Evolutionary conservation across 2,797 vertebrate genomes (phyloP), one percentile per base, ranked within the genome.

Genomic region (Siniperca obscura): DNA sequence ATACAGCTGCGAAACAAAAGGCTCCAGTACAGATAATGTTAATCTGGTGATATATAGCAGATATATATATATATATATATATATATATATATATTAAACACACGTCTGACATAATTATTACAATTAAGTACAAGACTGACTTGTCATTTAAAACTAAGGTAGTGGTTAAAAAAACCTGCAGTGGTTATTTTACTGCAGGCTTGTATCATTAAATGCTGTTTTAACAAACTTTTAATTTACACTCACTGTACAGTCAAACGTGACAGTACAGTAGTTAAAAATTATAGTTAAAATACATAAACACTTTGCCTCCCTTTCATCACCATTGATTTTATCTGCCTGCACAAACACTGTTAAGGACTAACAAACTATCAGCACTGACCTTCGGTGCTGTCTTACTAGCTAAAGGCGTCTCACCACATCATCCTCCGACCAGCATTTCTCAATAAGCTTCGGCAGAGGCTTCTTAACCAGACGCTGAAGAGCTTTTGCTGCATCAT

Each of bases 381-480:
- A 77, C 25, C 5, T 36, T 78, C 53, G 40, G 40, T n/a, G n/a
- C 53, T 17, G 38, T 75, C 16, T 57, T 52, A 69, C 10, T 44
- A 62, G 3, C 17, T 70, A 50, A 78, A 53, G 56, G 3, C 0
- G 46, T 85, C 91, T 93, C 90, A 99, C 98, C 98, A 99, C 96
- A 96, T 99, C 98, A 56, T 98, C 98, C 87, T 99, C 98, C 0
- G 98, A 99, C 98, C 98, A 99, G 91, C 97, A 98, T 90, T 99
- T 99, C 93, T 99, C 98, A 42, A 99, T 99, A 68, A 99, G 96
- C 89, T 98, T 99, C 48, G 98, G 98, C 50, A 99, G 96, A 9
- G 98, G 98, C 93, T 99, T 99, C 96, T 99, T 99, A n/a, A 99
- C 98, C 94, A 99, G 92, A 83, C 97, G 97, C 94, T 99, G 98